Evolutionary conservation across 2,797 vertebrate genomes (phyloP), one percentile per base, ranked within the genome.

Genomic region (Cichlasoma orientale): DNA sequence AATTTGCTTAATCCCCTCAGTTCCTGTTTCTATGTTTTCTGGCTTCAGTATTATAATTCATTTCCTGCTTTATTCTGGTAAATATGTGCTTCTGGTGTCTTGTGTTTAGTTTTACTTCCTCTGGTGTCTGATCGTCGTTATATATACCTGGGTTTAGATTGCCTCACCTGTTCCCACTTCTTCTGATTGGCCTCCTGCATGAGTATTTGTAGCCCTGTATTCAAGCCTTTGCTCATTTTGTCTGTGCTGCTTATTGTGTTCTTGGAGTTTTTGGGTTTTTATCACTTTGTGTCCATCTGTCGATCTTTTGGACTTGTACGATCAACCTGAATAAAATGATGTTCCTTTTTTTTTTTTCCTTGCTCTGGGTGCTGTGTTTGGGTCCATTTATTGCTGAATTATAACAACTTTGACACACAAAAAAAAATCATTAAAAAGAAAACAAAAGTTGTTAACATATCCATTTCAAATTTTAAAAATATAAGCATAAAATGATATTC

Each of bases 211-310:
- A 36, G 11, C 57, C 31, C 31, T n/a, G 19, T 59, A 6, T 59
- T 59, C 7, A 21, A 36, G 57, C n/a, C 31, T 59, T 59, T 36
- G 19, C 57, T 21, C 31, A 21, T 14, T 11, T 59, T 0, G 0
- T 59, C n/a, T 21, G 36, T 9, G n/a, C 57, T 38, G 33, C 33
- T 33, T 59, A 7, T 59, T 23, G 57, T 38, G 33, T 38, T 59
- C 12, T 59, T 38, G 57, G 12, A 59, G 36, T 38, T 59, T 59
- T 59, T 23, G 13, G 14, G n/a, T 38, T 59, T 59, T 14, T 33
- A 12, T 59, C 57, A 59, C 19, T 33, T 59, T 59, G 12, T 57
- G 25, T 29, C 55, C 1, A 9, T 10, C 18, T 56, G 29, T 38
- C 12, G 3, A 21, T 8, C n/a, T 38, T 59, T 59, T 38, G 31